phyloP scores from a whole-genome alignment of 64 coral and sea anemone species.

The Dendrophyllia cribrosa region DNA sequence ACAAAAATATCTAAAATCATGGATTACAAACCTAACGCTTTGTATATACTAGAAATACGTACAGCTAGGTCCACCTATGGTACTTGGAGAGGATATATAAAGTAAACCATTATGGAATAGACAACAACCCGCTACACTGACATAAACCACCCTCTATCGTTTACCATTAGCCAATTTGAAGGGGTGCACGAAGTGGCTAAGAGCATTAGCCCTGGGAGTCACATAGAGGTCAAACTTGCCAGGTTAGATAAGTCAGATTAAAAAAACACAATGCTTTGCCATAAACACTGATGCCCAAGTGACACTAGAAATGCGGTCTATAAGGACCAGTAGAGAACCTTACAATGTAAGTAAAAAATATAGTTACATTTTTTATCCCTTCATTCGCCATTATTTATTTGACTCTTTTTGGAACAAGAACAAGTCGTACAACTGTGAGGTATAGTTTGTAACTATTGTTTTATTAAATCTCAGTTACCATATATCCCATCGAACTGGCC shows the following conservation, averaged over 20 bases:
- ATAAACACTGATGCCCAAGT: slow-evolving; percentile 38
- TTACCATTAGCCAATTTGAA: too few species aligned
- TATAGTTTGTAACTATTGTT: not conserved
- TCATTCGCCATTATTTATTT: not conserved
- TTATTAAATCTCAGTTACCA: not conserved
- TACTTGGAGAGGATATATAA: too few species aligned
- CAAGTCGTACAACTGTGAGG: not conserved
- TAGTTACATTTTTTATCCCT: not conserved
- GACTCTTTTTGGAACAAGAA: not conserved
- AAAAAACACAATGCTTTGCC: slow-evolving; percentile 32
- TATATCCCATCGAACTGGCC: slow-evolving; percentile 20
- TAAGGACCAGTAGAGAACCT: not conserved
- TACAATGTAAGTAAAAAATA: not conserved
- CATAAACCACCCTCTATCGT: too few species aligned
- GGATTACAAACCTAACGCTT: too few species aligned
- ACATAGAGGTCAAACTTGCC: not conserved
- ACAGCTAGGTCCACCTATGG: too few species aligned
- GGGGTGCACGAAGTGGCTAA: not conserved
- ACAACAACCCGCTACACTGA: too few species aligned
- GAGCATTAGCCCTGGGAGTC: not conserved
- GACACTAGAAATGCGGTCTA: not conserved
- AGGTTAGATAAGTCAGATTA: not conserved
- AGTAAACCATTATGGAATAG: too few species aligned
- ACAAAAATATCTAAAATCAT: too few species aligned
- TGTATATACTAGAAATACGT: too few species aligned